Conservation (phyloP, 2,797 vertebrate species). For the Merluccius polli region DNA sequence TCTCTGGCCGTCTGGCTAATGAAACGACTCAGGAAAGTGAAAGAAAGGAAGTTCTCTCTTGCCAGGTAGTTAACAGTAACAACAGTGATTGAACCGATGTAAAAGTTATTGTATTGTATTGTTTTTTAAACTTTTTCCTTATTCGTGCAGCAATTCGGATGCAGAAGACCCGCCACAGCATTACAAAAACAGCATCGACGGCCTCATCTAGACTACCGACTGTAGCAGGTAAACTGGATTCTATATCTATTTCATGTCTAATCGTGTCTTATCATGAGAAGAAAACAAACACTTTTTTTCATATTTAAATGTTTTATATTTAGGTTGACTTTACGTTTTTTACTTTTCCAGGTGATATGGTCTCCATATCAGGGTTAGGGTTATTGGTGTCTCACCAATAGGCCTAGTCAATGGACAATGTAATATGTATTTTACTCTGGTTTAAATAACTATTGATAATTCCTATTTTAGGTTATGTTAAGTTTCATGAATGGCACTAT, state of each 20-base stretch:
- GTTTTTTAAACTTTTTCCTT: neutral
- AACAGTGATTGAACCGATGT: neutral
- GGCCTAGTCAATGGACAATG: too few species aligned
- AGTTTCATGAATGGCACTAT: too few species aligned
- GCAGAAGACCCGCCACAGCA: constrained; percentile 50
- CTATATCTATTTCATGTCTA: neutral
- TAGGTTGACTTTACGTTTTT: too few species aligned
- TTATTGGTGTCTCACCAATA: too few species aligned
- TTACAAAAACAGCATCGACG: constrained; percentile 69
- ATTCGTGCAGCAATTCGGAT: constrained; percentile 60
- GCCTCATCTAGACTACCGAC: constrained; percentile 58
- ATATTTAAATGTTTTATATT: too few species aligned
- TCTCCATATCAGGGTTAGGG: too few species aligned
- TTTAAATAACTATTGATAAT: too few species aligned
- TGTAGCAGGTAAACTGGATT: neutral
- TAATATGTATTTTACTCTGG: too few species aligned
- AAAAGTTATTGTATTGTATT: neutral
- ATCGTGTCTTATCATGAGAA: too few species aligned
- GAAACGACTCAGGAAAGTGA: constrained; percentile 52
- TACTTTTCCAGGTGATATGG: too few species aligned
- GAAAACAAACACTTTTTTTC: too few species aligned
- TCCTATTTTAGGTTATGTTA: too few species aligned
- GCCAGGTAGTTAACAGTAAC: constrained; percentile 56
- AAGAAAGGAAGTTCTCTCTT: constrained; percentile 62
- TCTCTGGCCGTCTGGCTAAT: constrained; percentile 55